These are phyloP conservation scores for Benitochromis conjunctus DNA, from an alignment of 2,113 vertebrate species.

Conservation along the genomic window DNA sequence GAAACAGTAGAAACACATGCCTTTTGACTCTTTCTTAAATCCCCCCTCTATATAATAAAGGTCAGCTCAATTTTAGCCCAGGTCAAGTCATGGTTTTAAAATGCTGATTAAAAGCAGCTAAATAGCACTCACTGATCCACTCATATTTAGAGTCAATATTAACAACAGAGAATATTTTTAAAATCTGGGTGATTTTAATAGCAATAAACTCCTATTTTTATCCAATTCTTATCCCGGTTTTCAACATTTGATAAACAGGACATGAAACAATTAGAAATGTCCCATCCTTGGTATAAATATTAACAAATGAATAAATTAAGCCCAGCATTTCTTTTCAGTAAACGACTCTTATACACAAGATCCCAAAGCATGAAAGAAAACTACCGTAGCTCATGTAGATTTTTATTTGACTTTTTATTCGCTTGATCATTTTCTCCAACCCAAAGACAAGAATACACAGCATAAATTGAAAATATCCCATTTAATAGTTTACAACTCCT, in stretches of 20 bases:
- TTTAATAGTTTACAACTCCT: constrained; percentile 91
- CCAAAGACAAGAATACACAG: constrained; percentile 97
- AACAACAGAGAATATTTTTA: background rate
- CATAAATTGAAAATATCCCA: constrained; percentile 96
- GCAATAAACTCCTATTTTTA: background rate
- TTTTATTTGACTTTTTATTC: constrained; percentile 79
- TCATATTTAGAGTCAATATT: background rate
- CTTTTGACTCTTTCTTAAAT: background rate
- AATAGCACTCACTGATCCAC: background rate
- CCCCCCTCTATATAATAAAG: background rate
- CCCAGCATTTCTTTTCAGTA: background rate
- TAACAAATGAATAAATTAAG: background rate
- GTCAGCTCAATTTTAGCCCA: background rate
- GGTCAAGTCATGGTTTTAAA: background rate
- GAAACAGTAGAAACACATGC: background rate
- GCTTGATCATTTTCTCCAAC: constrained; percentile 92
- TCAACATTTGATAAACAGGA: background rate
- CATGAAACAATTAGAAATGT: background rate
- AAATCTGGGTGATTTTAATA: background rate
- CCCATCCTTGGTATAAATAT: background rate
- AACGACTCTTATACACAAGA: background rate
- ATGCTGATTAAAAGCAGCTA: background rate
- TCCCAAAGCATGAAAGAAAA: constrained; percentile 21
- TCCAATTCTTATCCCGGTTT: background rate
- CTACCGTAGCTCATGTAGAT: constrained; percentile 12